phyloP scores from a whole-genome alignment of 2,888 invertebrate species.

The Drosophila planitibia region DNA sequence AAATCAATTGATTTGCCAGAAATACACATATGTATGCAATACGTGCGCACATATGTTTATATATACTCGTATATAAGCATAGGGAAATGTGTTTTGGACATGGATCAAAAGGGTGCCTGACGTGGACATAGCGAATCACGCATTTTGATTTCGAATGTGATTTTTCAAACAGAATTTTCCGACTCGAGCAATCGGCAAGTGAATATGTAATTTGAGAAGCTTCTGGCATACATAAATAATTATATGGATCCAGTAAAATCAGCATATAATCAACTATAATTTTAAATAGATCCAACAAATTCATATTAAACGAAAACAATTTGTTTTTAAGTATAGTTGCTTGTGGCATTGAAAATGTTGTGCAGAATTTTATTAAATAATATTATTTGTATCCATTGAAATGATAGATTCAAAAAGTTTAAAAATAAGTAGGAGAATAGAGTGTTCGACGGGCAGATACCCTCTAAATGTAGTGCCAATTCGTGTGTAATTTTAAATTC shows the following conservation, averaged over 20 bases:
- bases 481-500: neutral
- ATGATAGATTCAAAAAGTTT: neutral
- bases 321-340: neutral
- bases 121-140: neutral
- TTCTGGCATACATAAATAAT: neutral
- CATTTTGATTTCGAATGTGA: slow-evolving; percentile 40
- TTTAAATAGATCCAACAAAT: neutral
- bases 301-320: neutral
- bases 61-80: neutral
- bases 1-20: slow-evolving; percentile 64
- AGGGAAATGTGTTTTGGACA: slow-evolving; percentile 29
- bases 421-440: neutral
- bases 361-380: neutral
- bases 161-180: slow-evolving; percentile 24
- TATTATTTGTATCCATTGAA: neutral
- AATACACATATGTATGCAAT: neutral
- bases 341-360: neutral
- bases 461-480: neutral
- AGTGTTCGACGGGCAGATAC: neutral
- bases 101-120: slow-evolving; percentile 29
- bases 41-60: slow-evolving; percentile 1
- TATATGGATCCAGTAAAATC: neutral
- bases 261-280: neutral
- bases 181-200: slow-evolving; percentile 1
- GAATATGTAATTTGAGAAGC: slow-evolving; percentile 59